Evolutionary conservation across 2,888 invertebrate genomes (phyloP), one percentile per base, ranked within the genome.

Genomic region (Choristoneura rosaceana): DNA sequence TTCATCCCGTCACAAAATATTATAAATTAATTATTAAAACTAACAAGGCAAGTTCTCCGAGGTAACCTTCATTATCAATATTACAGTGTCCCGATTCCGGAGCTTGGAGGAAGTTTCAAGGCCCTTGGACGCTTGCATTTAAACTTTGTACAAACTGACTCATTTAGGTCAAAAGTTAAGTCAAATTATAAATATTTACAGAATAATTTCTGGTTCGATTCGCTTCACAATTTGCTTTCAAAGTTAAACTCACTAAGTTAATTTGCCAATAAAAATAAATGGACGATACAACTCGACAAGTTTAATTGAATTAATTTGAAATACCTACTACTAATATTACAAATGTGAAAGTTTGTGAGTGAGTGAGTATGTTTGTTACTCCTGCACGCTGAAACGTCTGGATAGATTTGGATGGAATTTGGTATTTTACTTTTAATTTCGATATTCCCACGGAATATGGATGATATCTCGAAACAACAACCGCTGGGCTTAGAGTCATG

Each of bases 21-120:
- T 9, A 52, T 17, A 52, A 9, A 17, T 52, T 52, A 52, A 52
- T 52, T 9, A 17, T 52, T 52, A 52, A 52, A 52, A 8, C 17
- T 61, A 61, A 43, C 61, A 61, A 10, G 41, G n/a, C 3, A 25
- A 61, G 12, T 47, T 63, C 34, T 2, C 33, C 47, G n/a, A 34
- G 55, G 43, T 66, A 59, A 68, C 67, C 67, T 60, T 68, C 45
- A 34, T 47, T 59, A 68, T 60, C 59, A 68, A 68, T 60, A 38
- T 47, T 45, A 47, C 25, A n/a, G 17, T 52, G 65, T 50, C 65
- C 65, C 65, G 52, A 65, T 65, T 55, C 38, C 33, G 4, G 0
- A 41, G 14, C 25, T 61, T 34, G 25, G 25, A 25, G 17, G 14
- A 45, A 69, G 43, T 69, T 69, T 67, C 62, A 55, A 63, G 55